phyloP scores from a whole-genome alignment of 2,113 vertebrate species.

The Archocentrus centrarchus region DNA sequence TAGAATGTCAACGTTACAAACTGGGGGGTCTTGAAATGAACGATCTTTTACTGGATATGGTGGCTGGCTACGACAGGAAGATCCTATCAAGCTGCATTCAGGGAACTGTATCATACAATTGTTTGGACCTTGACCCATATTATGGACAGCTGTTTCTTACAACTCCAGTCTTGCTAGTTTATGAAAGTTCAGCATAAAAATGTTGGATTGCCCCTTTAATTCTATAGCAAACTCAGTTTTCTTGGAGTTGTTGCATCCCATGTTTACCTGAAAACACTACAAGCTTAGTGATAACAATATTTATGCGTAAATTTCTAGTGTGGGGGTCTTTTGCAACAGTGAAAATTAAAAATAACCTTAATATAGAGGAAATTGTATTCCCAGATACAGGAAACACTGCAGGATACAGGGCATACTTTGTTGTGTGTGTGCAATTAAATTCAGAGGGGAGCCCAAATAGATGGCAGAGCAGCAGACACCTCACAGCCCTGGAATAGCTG shows the following conservation, averaged over 20 bases:
- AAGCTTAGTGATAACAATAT: neutral
- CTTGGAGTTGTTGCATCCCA: neutral
- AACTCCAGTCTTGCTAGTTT: neutral
- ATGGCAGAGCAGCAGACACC: slow-evolving; percentile 42
- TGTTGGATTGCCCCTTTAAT: neutral
- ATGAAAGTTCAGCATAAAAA: neutral
- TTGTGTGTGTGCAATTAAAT: slow-evolving; percentile 5
- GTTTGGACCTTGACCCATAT: neutral
- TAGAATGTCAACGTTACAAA: neutral
- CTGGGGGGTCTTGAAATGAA: neutral
- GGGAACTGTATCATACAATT: neutral
- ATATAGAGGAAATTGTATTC: neutral
- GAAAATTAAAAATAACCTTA: neutral
- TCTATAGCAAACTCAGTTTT: neutral
- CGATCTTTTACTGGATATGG: neutral
- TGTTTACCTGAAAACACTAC: slow-evolving; percentile 2
- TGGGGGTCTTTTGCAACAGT: neutral
- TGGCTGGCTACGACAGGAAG: neutral
- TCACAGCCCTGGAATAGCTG: slow-evolving; percentile 40
- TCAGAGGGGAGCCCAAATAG: slow-evolving; percentile 3
- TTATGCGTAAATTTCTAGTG: neutral
- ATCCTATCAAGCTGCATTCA: neutral
- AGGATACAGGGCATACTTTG: neutral
- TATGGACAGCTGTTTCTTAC: neutral
- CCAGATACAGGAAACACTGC: neutral